phyloP scores from a whole-genome alignment of 1,140 invertebrate genomes.

The Amphibalanus amphitrite region DNA sequence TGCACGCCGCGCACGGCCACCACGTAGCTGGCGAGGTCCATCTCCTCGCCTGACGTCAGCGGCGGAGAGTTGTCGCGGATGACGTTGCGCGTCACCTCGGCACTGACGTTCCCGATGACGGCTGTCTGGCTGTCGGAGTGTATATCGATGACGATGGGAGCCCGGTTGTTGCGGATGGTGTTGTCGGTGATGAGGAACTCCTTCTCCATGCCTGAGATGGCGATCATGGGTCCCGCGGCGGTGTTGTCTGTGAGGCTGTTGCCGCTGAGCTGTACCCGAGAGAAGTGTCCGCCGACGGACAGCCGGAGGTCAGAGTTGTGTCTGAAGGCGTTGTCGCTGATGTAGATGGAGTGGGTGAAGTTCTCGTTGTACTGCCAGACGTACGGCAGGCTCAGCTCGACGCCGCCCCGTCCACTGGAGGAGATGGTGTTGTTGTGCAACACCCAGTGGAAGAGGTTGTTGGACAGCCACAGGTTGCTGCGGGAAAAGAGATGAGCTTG shows the following conservation, averaged over 20 bases:
- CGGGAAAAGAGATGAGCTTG: too few species aligned
- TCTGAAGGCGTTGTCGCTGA: slow-evolving; percentile 69
- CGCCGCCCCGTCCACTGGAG: slow-evolving; percentile 60
- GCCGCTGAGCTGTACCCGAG: slow-evolving; percentile 45
- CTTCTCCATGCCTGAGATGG: slow-evolving; percentile 92
- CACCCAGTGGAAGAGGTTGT: slow-evolving; percentile 87
- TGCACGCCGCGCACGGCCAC: slow-evolving; percentile 87
- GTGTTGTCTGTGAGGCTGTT: slow-evolving; percentile 72
- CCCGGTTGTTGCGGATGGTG: slow-evolving; percentile 57
- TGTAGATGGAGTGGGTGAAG: slow-evolving; percentile 70
- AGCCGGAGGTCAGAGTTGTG: slow-evolving; percentile 72
- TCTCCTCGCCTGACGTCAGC: slow-evolving; percentile 23
- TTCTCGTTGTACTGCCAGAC: slow-evolving; percentile 92
- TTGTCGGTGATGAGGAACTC: slow-evolving; percentile 57
- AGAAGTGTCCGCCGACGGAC: slow-evolving; percentile 77
- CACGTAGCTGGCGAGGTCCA: slow-evolving; percentile 51
- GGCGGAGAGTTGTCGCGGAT: slow-evolving; percentile 45
- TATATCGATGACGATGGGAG: slow-evolving; percentile 73
- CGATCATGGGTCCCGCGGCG: slow-evolving; percentile 63
- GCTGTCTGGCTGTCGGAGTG: slow-evolving; percentile 81
- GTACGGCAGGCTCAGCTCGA: slow-evolving; percentile 70
- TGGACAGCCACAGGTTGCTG: slow-evolving; percentile 72
- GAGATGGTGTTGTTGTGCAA: slow-evolving; percentile 73
- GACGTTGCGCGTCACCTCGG: slow-evolving; percentile 58
- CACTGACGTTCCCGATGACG: slow-evolving; percentile 63